A percentile compares a stretch with the other conserved stretches of the same genome.
Evolutionary conservation across 2,888 invertebrate genomes (phyloP).

Genomic region (Macrostomum cliftonense): DNA sequence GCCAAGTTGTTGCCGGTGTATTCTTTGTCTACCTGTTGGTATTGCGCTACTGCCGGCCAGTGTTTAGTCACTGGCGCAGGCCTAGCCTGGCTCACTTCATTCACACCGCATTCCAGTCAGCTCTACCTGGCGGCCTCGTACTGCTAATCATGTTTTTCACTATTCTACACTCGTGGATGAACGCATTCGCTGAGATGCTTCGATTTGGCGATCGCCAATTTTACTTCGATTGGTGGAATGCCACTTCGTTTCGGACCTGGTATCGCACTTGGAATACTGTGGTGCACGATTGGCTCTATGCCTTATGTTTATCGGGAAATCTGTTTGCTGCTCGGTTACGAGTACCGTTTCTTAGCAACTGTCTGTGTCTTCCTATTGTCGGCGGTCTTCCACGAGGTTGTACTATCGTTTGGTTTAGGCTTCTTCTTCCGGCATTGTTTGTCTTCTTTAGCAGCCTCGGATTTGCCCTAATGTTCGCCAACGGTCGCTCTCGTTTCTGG

Average conservation of each 20-base stretch:
- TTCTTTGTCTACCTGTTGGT: conserved; percentile 62
- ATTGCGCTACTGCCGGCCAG: conserved; percentile 54
- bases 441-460: conserved; percentile 56
- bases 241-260: conserved; percentile 8
- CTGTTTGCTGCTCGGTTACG: too few relatives aligned
- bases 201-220: conserved; percentile 67
- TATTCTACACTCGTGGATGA: conserved; percentile 71
- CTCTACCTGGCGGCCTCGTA: conserved; percentile 36
- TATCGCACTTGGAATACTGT: conserved; percentile 76
- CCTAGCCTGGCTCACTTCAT: conserved; percentile 25
- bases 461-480: conserved; percentile 13
- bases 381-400: conserved; percentile 67
- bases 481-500: conserved; percentile 10
- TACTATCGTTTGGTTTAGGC: conserved; percentile 56
- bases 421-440: conserved; percentile 69
- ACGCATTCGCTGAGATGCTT: conserved; percentile 69
- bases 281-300: conserved; percentile 79
- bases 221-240: conserved; percentile 42
- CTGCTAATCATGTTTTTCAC: conserved; percentile 61
- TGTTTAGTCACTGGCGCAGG: conserved; percentile 39
- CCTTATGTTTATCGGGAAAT: conserved; percentile 46
- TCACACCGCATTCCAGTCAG: conserved; percentile 1
- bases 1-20: conserved; percentile 59
- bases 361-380: conserved; percentile 57
- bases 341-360: conserved; percentile 41